These are phyloP conservation scores for Phrynocephalus versicolor DNA, from an alignment of 2,113 vertebrate species.

Conservation along the genomic window DNA sequence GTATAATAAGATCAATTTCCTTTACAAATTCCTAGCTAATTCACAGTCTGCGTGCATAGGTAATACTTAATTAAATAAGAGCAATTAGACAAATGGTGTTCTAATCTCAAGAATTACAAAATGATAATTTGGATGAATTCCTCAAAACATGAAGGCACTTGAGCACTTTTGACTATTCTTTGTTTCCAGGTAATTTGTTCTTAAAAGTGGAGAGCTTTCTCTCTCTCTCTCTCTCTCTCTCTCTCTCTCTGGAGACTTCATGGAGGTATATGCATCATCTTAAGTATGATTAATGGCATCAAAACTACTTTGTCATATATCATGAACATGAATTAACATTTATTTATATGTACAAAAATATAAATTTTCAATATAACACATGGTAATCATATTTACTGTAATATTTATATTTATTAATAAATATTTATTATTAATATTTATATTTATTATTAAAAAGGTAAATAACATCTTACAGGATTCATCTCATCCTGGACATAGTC, in stretches of 20 bases:
- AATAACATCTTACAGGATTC: too few species aligned
- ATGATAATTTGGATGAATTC: conserved; percentile 16
- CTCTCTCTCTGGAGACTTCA: too few species aligned
- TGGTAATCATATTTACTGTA: neutral
- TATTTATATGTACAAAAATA: neutral
- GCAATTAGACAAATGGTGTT: conserved; percentile 48
- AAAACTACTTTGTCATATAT: neutral
- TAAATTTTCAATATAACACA: neutral
- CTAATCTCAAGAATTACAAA: conserved; percentile 37
- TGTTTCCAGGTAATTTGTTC: conserved; percentile 1
- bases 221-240: too few species aligned
- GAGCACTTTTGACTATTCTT: neutral
- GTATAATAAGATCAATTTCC: conserved; percentile 45
- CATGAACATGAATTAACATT: neutral
- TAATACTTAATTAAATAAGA: conserved; percentile 43
- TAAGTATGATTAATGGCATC: neutral
- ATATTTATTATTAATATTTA: too few species aligned
- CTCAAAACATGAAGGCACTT: neutral
- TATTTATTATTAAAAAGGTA: too few species aligned
- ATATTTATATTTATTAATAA: too few species aligned
- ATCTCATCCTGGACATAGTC: too few species aligned
- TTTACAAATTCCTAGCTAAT: conserved; percentile 44
- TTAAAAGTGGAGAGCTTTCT: neutral
- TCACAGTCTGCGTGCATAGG: conserved; percentile 35
- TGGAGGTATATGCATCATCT: neutral